A percentile compares a stretch with the other conserved stretches of the same genome.
These are phyloP conservation scores for Spea hammondii DNA, from an alignment of 2,797 vertebrate genomes.

Conservation along the genomic window DNA sequence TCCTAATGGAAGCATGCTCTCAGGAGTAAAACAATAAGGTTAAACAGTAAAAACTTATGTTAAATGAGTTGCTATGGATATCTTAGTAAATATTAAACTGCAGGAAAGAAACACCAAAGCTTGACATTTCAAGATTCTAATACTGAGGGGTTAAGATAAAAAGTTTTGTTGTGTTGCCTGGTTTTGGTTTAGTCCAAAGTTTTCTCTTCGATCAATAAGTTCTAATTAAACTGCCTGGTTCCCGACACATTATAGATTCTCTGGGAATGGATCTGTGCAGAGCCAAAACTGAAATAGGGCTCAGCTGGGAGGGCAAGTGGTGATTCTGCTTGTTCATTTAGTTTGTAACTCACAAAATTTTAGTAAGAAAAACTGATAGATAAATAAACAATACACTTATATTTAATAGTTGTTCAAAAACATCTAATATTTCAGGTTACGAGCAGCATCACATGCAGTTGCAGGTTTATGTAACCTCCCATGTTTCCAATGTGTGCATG, in stretches of 20 bases:
- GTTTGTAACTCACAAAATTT: constrained; percentile 22
- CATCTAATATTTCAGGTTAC: no score
- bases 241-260: constrained; percentile 50
- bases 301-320: constrained; percentile 38
- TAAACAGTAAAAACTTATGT: no score
- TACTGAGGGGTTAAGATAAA: constrained; percentile 2
- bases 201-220: constrained; percentile 46
- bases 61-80: no score
- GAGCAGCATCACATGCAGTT: no score
- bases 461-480: no score
- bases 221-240: constrained; percentile 52
- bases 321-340: constrained; percentile 25
- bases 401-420: background rate
- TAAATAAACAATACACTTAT: constrained; percentile 2
- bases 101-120: background rate
- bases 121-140: background rate
- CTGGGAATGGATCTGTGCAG: constrained; percentile 47
- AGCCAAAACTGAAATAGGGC: constrained; percentile 50
- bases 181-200: constrained; percentile 44
- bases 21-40: no score
- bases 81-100: no score
- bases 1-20: no score
- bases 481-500: no score
- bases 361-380: constrained; percentile 12
- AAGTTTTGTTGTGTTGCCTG: constrained; percentile 43